Conservation (phyloP, 2,113 vertebrate genomes). For the Albula goreensis region DNA sequence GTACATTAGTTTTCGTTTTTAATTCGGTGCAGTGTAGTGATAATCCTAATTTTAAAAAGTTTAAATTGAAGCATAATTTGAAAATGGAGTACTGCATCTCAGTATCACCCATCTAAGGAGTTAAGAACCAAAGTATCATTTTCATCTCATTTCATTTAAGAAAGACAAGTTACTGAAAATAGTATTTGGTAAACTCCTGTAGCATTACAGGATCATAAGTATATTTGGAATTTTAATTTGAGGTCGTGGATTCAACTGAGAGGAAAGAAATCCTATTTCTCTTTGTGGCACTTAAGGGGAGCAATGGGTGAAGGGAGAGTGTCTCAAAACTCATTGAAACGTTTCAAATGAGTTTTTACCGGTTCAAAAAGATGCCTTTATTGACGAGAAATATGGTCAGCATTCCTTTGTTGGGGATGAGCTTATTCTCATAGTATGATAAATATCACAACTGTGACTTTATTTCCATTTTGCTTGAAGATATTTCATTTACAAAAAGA, state of each 20-base stretch:
- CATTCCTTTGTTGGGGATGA: neutral
- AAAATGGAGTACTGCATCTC: too few relatives aligned
- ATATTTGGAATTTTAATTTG: neutral
- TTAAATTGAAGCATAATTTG: too few relatives aligned
- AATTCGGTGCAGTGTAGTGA: too few relatives aligned
- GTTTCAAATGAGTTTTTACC: neutral
- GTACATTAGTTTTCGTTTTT: too few relatives aligned
- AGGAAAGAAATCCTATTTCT: constrained; percentile 18
- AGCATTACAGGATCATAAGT: neutral
- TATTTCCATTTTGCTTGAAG: neutral
- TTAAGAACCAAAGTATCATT: neutral
- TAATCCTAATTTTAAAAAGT: too few relatives aligned
- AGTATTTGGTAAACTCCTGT: neutral
- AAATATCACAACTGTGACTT: neutral
- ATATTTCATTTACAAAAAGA: constrained; percentile 26
- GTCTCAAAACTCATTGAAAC: constrained; percentile 6
- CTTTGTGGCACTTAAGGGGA: neutral
- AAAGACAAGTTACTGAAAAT: constrained; percentile 16
- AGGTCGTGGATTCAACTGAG: neutral
- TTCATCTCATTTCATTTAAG: neutral
- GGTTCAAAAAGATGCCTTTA: neutral
- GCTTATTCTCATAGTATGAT: neutral
- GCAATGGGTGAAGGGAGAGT: neutral
- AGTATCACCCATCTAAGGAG: too few relatives aligned
- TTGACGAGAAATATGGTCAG: neutral